Evolutionary conservation across 2,888 invertebrate genomes (phyloP), one percentile per base, ranked within the genome.

Genomic region (Coleophora deauratella): DNA sequence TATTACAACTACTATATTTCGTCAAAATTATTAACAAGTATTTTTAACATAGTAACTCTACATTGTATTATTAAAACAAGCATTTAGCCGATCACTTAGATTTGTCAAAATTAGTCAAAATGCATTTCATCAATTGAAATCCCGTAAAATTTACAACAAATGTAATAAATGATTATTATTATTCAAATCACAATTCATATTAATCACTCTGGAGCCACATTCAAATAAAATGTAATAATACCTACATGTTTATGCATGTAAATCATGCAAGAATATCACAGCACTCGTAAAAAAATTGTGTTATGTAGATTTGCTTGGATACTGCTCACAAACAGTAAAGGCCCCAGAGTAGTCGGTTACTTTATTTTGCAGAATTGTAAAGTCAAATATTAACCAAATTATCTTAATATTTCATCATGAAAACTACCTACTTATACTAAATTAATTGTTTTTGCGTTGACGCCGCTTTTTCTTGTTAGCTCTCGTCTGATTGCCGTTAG

Each of bases 401-500:
- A 61, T 55, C 49, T 57, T 57, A 53, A 53, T 52, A 52, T 51
- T 51, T 42, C 42, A 47, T 11, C 6, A 21, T 4, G 6, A 21
- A 4, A 3, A 21, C 21, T 21, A 21, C 21, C 21, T 21, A 21
- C 3, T 3, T 21, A 21, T 21, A 6, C 6, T 21, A 21, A n/a
- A 21, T 21, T 49, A 47, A 40, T 39, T 61, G 73, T 79, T 80
- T 74, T 73, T 75, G 52, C 78, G 81, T 31, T 78, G 74, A 46
- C 75, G 77, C 46, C 75, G 77, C 51, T 71, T 76, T 54, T 72
- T 81, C 59, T 72, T 82, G 51, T 68, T 76, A 15, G 58, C 54
- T 45, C 76, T 76, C 8, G 49, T 37, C 27, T 43, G 49, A 40
- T 57, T 67, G 27, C 50, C 60, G 33, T 62, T 66, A 37, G 55